Conservation (phyloP, 1,140 invertebrate species). For the Schlechtendalia chinensis region DNA sequence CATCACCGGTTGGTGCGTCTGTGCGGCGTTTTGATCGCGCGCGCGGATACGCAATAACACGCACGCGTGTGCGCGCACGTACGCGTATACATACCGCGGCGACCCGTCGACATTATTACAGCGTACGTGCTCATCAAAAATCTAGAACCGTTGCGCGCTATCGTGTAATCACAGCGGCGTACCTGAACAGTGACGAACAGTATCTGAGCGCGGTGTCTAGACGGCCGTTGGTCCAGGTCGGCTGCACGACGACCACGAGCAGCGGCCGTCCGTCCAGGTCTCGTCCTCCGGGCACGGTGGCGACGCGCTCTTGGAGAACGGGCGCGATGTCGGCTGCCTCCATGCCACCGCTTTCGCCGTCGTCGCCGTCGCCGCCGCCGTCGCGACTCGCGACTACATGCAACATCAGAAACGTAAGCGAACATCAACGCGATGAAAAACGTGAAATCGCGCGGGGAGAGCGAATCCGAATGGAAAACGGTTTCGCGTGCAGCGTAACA, state of each 20-base stretch:
- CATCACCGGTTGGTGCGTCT: too few species aligned
- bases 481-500: not conserved
- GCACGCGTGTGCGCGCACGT: too few species aligned
- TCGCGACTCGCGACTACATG: not conserved
- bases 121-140: too few species aligned
- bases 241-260: slow-evolving; percentile 64
- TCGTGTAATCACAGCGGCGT: slow-evolving; percentile 43
- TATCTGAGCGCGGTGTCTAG: slow-evolving; percentile 63
- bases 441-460: too few species aligned
- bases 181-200: slow-evolving; percentile 65
- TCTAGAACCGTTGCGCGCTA: too few species aligned
- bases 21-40: too few species aligned
- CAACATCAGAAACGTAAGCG: not conserved
- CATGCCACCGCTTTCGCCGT: slow-evolving; percentile 55
- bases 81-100: too few species aligned
- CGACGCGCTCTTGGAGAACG: slow-evolving; percentile 58
- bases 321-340: slow-evolving; percentile 57
- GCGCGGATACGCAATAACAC: too few species aligned
- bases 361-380: not conserved
- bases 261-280: slow-evolving; percentile 66
- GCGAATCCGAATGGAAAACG: not conserved
- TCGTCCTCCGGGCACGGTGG: slow-evolving; percentile 62
- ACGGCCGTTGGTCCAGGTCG: slow-evolving; percentile 59
- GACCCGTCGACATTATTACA: too few species aligned
- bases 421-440: not conserved